Percentiles rank a stretch among this genome's conserved stretches.
Evolutionary conservation across 2,888 invertebrate species (phyloP).

Genomic region (Agapostemon virescens): DNA sequence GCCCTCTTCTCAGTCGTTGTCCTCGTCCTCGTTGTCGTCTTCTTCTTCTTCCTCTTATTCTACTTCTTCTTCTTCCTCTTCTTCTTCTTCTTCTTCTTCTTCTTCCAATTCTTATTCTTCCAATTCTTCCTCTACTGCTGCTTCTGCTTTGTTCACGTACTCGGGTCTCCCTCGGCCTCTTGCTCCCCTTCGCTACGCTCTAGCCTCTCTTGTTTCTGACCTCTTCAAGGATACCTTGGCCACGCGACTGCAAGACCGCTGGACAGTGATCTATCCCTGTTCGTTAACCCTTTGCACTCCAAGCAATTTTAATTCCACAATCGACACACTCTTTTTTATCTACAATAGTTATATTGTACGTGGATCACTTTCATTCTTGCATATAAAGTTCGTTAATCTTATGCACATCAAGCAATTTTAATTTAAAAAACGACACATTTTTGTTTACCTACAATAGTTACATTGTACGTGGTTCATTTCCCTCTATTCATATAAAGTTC

Average conservation of each 20-base stretch:
- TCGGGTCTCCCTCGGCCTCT: background rate
- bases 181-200: background rate
- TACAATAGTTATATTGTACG: no score
- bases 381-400: no score
- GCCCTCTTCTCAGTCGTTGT: constrained; percentile 23
- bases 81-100: constrained; percentile 12
- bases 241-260: background rate
- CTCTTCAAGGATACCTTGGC: background rate
- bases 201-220: background rate
- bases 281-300: no score
- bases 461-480: no score
- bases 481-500: no score
- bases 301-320: no score
- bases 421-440: no score
- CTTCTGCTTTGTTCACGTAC: background rate
- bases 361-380: no score
- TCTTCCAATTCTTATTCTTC: constrained; percentile 12
- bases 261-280: constrained; percentile 1
- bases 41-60: constrained; percentile 3
- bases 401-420: no score
- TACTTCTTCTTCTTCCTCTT: background rate
- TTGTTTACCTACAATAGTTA: no score
- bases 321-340: no score
- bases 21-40: background rate
- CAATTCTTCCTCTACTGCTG: background rate